Evolutionary conservation across 2,113 vertebrate species (phyloP).

Genomic region (Polypterus senegalus): DNA sequence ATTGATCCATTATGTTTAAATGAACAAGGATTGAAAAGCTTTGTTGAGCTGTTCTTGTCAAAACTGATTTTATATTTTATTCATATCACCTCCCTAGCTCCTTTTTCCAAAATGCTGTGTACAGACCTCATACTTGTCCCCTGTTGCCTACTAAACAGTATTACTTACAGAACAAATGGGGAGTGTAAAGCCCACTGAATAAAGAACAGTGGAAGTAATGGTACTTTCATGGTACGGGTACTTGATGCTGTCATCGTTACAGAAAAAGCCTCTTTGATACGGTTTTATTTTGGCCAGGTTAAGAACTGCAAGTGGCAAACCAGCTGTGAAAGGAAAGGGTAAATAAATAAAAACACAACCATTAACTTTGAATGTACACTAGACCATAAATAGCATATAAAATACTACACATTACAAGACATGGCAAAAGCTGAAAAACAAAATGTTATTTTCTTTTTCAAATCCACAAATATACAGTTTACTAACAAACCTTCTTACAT

Average conservation of each 20-base stretch:
- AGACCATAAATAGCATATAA: no score
- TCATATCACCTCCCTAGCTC: no score
- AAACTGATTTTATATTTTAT: no score
- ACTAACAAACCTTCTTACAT: no score
- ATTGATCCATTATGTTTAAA: no score
- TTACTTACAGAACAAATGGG: slow-evolving; percentile 96
- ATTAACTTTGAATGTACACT: no score
- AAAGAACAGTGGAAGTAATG: slow-evolving; percentile 76
- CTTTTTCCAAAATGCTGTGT: not conserved
- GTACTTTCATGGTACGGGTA: slow-evolving; percentile 91
- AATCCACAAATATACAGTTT: no score
- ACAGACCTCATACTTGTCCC: not conserved
- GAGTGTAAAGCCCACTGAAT: slow-evolving; percentile 79
- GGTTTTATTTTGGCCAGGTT: slow-evolving; percentile 92
- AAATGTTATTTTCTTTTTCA: no score
- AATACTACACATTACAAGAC: no score
- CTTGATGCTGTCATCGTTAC: slow-evolving; percentile 91
- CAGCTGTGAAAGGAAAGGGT: slow-evolving; percentile 76
- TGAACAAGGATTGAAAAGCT: no score
- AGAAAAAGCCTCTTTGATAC: slow-evolving; percentile 97
- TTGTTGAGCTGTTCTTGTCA: no score
- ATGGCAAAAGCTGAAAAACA: no score
- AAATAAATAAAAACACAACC: slow-evolving; percentile 33
- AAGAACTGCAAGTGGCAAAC: slow-evolving; percentile 85
- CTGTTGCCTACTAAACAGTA: slow-evolving; percentile 33